A percentile compares a stretch with the other conserved stretches of the same genome.
Conservation (phyloP, 2,888 invertebrate species). For the Catocala nupta region DNA sequence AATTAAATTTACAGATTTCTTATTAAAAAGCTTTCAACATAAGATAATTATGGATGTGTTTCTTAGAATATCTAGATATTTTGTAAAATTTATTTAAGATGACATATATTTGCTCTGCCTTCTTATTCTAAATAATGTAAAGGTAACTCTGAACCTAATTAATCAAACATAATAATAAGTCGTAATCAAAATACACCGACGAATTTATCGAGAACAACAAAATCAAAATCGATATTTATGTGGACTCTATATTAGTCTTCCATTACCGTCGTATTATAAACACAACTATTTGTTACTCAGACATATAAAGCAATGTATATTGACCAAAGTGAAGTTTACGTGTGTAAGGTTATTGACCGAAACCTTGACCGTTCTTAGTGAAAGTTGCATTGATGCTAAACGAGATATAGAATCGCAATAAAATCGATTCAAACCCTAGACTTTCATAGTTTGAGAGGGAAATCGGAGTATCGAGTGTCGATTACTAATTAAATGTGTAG, state of each 20-base stretch:
- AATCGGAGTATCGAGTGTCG: background rate
- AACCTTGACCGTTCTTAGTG: constrained; percentile 74
- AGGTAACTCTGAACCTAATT: too few species aligned
- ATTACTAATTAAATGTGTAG: background rate
- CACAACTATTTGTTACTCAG: background rate
- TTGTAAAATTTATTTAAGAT: too few species aligned
- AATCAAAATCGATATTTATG: constrained; percentile 6
- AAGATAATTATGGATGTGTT: too few species aligned
- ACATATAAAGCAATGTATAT: constrained; percentile 43
- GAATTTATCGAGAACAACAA: constrained; percentile 26
- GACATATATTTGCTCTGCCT: too few species aligned
- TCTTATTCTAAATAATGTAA: too few species aligned
- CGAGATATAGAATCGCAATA: constrained; percentile 30
- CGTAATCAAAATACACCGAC: background rate
- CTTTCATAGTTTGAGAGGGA: background rate
- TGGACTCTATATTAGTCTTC: constrained; percentile 5
- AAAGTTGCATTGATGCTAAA: constrained; percentile 59
- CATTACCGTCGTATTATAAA: constrained; percentile 21
- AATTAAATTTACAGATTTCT: too few species aligned
- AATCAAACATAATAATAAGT: background rate
- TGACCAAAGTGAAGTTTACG: constrained; percentile 8
- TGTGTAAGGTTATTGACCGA: constrained; percentile 61
- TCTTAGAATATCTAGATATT: too few species aligned
- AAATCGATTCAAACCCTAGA: constrained; percentile 26
- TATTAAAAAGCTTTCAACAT: too few species aligned